Conservation (phyloP, 2,888 invertebrate species). For the Eupithecia inturbata region DNA sequence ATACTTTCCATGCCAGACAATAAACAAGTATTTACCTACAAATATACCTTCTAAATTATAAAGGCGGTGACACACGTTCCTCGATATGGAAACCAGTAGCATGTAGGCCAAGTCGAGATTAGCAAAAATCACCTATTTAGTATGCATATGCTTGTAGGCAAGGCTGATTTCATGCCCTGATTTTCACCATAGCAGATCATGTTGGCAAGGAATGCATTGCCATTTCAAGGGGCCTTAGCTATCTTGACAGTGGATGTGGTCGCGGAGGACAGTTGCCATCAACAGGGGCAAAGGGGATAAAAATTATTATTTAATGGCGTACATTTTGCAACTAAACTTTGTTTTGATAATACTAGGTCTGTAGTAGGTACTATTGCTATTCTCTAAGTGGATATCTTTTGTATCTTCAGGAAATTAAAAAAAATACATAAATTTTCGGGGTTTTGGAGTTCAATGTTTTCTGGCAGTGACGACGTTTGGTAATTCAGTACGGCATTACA, state of each 20-base stretch:
- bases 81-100: slow-evolving; percentile 36
- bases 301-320: no score
- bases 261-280: no score
- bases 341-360: no score
- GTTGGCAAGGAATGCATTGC: neutral
- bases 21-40: no score
- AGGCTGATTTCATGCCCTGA: neutral
- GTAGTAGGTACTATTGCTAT: no score
- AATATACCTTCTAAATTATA: slow-evolving; percentile 25
- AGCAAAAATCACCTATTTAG: slow-evolving; percentile 35
- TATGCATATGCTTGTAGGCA: slow-evolving; percentile 11
- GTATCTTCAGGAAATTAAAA: neutral
- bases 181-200: slow-evolving; percentile 4
- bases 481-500: neutral
- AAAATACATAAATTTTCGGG: no score
- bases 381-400: neutral
- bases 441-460: neutral
- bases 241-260: no score
- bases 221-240: neutral
- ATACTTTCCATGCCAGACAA: no score
- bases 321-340: no score
- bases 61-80: slow-evolving; percentile 32
- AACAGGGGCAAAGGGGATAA: no score
- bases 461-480: neutral
- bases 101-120: slow-evolving; percentile 39